Evolutionary conservation across 2,888 invertebrate species (phyloP), one percentile per base, ranked within the genome.

Genomic region (Acanthosepion esculentum): DNA sequence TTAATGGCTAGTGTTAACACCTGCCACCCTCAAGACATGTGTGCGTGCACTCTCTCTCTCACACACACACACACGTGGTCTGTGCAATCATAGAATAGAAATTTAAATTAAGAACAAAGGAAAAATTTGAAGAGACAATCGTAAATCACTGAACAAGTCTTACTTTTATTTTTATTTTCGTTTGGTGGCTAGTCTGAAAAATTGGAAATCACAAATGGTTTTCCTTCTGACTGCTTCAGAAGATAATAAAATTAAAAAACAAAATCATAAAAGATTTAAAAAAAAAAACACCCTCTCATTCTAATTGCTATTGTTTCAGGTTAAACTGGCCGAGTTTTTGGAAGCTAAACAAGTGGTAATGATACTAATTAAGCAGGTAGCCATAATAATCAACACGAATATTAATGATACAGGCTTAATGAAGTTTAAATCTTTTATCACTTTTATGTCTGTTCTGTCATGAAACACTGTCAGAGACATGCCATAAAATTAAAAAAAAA

Each of bases 241-340:
- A n/a, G 78, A 12, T 78, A 78, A 78, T 78, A 78, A 78, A 78
- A 15, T 55, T 59, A 20, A 20, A 20, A 59, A 59, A 59, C 20
- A 59, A 20, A 23, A 18, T 78, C n/a, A 78, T 33, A 78, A 78
- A 78, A 78, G 78, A 12, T 33, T 10, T 15, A 33, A 78, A 7
- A 20, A 7, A 20, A 59, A 59, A 59, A n/a, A 33, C n/a, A 78
- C 12, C 0, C 4, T 15, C n/a, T n/a, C n/a, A 33, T n/a, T 78
- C 78, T 78, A 78, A 78, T 78, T 78, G n/a, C 78, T n/a, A 78
- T 78, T 78, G 78, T 78, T 78, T 78, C n/a, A 78, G 78, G 78
- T 78, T 78, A 78, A 78, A 78, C 78, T 78, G 78, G 78, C 78
- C 23, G 78, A 78, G 78, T 78, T 78, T 78, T n/a, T n/a, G n/a